A percentile compares a stretch with the other conserved stretches of the same genome.
Evolutionary conservation across 2,888 invertebrate species (phyloP).

Genomic region (Rotaria magnacalcarata): DNA sequence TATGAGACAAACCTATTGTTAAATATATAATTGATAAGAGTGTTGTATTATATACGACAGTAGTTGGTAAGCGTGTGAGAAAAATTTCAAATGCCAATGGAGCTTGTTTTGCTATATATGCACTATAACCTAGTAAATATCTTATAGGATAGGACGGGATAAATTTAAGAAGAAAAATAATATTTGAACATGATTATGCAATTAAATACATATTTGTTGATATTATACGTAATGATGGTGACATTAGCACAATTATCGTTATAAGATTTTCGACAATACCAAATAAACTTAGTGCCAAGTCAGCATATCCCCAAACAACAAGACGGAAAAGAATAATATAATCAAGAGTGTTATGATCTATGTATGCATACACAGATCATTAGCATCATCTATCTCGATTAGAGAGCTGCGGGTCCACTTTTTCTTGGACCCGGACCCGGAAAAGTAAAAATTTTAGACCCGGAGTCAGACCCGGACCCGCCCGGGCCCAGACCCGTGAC

Average conservation of each 20-base stretch:
- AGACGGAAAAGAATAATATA: neutral
- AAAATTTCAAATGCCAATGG: neutral
- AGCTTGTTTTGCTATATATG: neutral
- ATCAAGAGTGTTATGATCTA: too few relatives aligned
- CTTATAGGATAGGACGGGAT: neutral
- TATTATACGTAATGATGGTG: neutral
- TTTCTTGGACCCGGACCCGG: too few relatives aligned
- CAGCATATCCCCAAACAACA: neutral
- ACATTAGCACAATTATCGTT: neutral
- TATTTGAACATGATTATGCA: slow-evolving; percentile 15
- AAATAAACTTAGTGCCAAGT: neutral
- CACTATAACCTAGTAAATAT: neutral
- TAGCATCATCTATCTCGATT: too few relatives aligned
- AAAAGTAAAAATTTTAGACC: too few relatives aligned
- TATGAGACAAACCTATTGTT: neutral
- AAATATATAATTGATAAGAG: neutral
- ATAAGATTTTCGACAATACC: neutral
- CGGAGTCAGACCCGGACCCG: too few relatives aligned
- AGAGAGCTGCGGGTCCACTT: too few relatives aligned
- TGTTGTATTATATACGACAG: neutral
- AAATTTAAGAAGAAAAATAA: slow-evolving; percentile 8
- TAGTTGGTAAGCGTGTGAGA: neutral
- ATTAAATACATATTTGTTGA: slow-evolving; percentile 12
- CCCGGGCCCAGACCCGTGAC: too few relatives aligned
- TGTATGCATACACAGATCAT: too few relatives aligned